Conservation (phyloP, 2,888 invertebrate species). For the Cheilosia vulpina region DNA sequence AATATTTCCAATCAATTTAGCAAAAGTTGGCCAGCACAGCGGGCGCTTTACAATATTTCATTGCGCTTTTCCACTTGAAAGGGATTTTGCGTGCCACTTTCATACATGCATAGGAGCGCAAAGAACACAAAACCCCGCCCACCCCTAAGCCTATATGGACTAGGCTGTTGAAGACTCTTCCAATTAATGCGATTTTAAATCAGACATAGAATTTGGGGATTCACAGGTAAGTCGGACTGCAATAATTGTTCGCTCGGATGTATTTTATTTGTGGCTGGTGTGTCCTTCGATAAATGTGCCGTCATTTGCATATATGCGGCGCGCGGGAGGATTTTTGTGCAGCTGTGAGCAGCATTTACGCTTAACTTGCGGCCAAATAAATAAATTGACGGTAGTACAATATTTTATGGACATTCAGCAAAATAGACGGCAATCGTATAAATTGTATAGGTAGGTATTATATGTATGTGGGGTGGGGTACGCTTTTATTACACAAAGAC, state of each 20-base stretch:
- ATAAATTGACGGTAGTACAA: slow-evolving; percentile 49
- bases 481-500: no score
- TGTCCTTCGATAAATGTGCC: slow-evolving; percentile 37
- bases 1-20: slow-evolving; percentile 70
- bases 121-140: not conserved
- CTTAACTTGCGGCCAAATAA: slow-evolving; percentile 62
- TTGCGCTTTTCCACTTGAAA: slow-evolving; percentile 43
- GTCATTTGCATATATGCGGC: slow-evolving; percentile 36
- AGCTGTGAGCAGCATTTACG: slow-evolving; percentile 54
- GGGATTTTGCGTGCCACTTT: slow-evolving; percentile 21
- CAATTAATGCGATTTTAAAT: slow-evolving; percentile 23
- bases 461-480: not conserved
- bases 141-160: slow-evolving; percentile 13
- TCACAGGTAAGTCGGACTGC: not conserved
- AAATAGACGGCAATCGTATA: not conserved
- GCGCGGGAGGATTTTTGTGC: slow-evolving; percentile 51
- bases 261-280: not conserved
- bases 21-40: not conserved
- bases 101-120: slow-evolving; percentile 5
- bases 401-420: slow-evolving; percentile 6
- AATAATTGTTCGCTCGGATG: slow-evolving; percentile 28
- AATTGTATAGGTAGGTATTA: not conserved
- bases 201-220: slow-evolving; percentile 14
- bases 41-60: slow-evolving; percentile 4
- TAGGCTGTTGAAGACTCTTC: slow-evolving; percentile 1